Evolutionary conservation across 1,140 invertebrate species (phyloP).

Genomic region (Acromyrmex heyeri): DNA sequence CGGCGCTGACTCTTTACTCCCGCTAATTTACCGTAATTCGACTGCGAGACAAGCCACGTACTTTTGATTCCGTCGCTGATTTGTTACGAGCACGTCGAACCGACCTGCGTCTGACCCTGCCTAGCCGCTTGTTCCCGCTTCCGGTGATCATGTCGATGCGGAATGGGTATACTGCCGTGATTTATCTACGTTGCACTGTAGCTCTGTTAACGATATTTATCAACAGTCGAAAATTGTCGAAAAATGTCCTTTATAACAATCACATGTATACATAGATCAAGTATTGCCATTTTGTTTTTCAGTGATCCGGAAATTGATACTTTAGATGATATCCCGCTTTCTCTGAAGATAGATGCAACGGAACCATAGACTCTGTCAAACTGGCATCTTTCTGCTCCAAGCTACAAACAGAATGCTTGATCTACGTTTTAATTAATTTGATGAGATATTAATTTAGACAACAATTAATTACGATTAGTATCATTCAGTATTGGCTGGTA

Average conservation of each 20-base stretch:
- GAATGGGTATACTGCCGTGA: neutral
- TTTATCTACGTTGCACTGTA: neutral
- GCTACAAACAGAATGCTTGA: too few relatives aligned
- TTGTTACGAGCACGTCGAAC: constrained; percentile 67
- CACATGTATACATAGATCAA: too few relatives aligned
- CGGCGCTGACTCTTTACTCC: constrained; percentile 80
- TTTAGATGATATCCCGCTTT: too few relatives aligned
- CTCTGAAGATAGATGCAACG: too few relatives aligned
- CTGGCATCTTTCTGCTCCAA: too few relatives aligned
- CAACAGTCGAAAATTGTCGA: neutral
- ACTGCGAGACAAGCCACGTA: constrained; percentile 77
- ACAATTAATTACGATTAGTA: too few relatives aligned
- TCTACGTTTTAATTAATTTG: neutral
- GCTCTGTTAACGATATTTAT: neutral
- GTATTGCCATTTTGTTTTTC: too few relatives aligned
- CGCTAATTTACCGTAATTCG: constrained; percentile 85
- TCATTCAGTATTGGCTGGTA: neutral
- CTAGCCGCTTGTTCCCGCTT: constrained; percentile 54
- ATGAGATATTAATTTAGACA: too few relatives aligned
- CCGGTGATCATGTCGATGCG: constrained; percentile 55
- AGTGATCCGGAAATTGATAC: too few relatives aligned
- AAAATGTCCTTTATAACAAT: neutral
- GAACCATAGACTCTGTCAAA: too few relatives aligned
- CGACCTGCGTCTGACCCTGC: constrained; percentile 52
- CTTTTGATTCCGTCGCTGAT: constrained; percentile 76